Conservation (phyloP, 2,888 invertebrate genomes). For the Candidula unifasciata region DNA sequence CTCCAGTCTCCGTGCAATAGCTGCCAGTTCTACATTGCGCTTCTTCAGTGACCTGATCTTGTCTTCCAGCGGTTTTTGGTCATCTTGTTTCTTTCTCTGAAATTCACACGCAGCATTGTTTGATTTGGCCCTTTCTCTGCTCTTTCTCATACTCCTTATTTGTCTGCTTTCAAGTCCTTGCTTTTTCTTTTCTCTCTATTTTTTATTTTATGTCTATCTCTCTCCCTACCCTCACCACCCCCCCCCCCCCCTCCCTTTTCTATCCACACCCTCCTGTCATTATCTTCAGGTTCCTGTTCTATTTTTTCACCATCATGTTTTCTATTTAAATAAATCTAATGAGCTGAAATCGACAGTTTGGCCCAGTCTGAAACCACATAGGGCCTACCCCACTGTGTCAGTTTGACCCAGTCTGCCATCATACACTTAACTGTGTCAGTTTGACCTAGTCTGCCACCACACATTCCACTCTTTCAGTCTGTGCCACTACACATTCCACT, state of each 20-base stretch:
- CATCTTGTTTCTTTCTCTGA: slow-evolving; percentile 73
- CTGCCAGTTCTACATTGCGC: slow-evolving; percentile 78
- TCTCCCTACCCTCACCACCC: too few species aligned
- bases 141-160: too few species aligned
- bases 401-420: too few species aligned
- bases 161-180: neutral
- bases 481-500: too few species aligned
- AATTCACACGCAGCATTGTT: neutral
- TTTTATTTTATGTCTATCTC: neutral
- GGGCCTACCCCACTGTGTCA: neutral
- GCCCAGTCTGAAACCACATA: neutral
- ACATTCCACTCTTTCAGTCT: too few species aligned
- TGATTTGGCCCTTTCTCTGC: too few species aligned
- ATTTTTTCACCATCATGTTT: neutral
- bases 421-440: too few species aligned
- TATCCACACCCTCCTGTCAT: too few species aligned
- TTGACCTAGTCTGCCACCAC: too few species aligned
- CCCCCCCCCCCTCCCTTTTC: too few species aligned
- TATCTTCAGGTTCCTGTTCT: neutral
- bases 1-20: slow-evolving; percentile 77
- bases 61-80: slow-evolving; percentile 76
- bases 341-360: neutral
- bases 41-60: slow-evolving; percentile 78
- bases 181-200: neutral
- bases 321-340: neutral